These are phyloP conservation scores for Leucophenga varia DNA, from an alignment of 1,140 invertebrate genomes.

Conservation along the genomic window DNA sequence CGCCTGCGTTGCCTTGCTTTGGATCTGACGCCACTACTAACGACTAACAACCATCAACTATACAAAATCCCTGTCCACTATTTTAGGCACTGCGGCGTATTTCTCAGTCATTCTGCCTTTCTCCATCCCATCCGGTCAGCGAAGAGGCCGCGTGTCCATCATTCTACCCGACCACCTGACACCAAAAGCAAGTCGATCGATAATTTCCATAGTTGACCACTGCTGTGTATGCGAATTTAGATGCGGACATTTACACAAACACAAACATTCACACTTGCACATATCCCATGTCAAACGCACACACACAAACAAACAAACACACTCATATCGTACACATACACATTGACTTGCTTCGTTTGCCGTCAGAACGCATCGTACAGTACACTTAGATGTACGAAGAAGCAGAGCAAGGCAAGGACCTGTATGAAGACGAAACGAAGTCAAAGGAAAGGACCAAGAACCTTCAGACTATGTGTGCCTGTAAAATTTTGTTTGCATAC, in stretches of 20 bases:
- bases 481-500: conserved; percentile 18
- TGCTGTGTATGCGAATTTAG: conserved; percentile 56
- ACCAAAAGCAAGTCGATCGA: conserved; percentile 55
- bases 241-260: conserved; percentile 51
- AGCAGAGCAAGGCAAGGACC: conserved; percentile 12
- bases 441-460: conserved; percentile 13
- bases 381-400: conserved; percentile 2
- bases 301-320: not conserved
- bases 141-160: conserved; percentile 42
- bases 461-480: conserved; percentile 10
- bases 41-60: too few relatives aligned
- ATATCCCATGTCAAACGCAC: conserved; percentile 4
- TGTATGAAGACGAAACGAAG: conserved; percentile 22
- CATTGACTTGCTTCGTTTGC: not conserved
- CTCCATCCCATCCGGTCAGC: not conserved
- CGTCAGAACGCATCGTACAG: not conserved
- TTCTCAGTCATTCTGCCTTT: too few relatives aligned
- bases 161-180: conserved; percentile 51
- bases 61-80: too few relatives aligned
- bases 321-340: too few relatives aligned
- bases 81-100: too few relatives aligned
- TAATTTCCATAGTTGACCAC: conserved; percentile 56
- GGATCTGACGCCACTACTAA: too few relatives aligned
- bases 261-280: not conserved
- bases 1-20: conserved; percentile 17